Percentiles rank a stretch among this genome's conserved stretches.
Conservation (phyloP, 2,797 vertebrate species). For the Danio albolineatus region DNA sequence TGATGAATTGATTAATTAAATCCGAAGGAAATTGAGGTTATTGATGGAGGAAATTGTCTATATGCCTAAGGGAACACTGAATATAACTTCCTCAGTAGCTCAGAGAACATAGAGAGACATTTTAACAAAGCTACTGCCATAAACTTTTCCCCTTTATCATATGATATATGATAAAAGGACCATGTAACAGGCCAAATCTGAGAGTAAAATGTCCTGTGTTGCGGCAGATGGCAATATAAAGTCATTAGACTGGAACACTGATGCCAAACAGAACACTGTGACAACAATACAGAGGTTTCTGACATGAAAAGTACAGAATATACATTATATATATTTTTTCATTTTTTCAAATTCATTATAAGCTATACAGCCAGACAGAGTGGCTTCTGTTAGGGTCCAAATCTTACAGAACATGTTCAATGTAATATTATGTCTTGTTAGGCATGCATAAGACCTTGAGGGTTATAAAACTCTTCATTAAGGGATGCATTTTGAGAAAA, state of each 20-base stretch:
- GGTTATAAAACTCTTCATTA: too few relatives aligned
- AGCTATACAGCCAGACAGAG: too few relatives aligned
- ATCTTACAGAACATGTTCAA: too few relatives aligned
- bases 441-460: too few relatives aligned
- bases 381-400: too few relatives aligned
- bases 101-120: background rate
- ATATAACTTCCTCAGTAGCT: conserved; percentile 28
- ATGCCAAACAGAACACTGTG: background rate
- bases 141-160: background rate
- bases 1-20: conserved; percentile 20
- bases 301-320: background rate
- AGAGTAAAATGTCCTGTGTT: background rate
- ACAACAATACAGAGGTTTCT: background rate
- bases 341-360: too few relatives aligned
- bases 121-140: background rate
- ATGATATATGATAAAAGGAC: background rate
- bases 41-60: conserved; percentile 2
- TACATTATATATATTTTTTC: too few relatives aligned
- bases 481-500: too few relatives aligned
- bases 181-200: background rate
- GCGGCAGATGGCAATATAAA: background rate
- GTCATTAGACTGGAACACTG: background rate
- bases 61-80: background rate
- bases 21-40: conserved; percentile 28
- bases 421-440: too few relatives aligned